Base-by-base conservation (phyloP, 2,888 invertebrate species). In the Drosophila barbarae region DNA sequence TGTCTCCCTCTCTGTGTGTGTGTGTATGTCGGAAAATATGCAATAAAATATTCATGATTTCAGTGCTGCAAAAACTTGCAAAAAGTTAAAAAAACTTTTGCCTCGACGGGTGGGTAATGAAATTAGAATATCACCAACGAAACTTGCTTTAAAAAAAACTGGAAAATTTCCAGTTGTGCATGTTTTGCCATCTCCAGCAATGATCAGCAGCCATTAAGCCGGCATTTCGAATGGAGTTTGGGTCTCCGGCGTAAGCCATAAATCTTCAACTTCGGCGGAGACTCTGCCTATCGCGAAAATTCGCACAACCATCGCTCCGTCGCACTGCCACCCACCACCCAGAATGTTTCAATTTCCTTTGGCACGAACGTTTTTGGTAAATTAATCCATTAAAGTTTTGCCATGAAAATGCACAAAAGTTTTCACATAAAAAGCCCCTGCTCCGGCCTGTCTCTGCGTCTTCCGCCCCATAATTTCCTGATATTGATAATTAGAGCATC, bases 351-450 rank as follows among this genome's bases (percentile, higher is more conserved):
- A 80, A 81, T 81, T 81, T 85, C 84, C 81, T 69, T 63, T 68
- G 46, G 56, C 65, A 75, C 72, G 75, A 82, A 79, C 77, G 68
- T 70, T 83, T 80, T 80, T 70, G 69, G 63, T 69, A 77, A 82
- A 82, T 84, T 81, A 85, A 81, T 84, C 84, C 84, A 85, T 85
- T 82, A 72, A 82, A 82, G 84, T 85, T 81, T 78, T 55, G 66
- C 76, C 77, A 72, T 77, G 71, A 76, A 63, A 82, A 69, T 73
- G 72, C 74, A 70, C 71, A 64, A 85, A 85, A 82, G 51, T 82
- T 82, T 85, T 84, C 85, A 66, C 82, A 82, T 82, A 82, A 82
- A 84, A 76, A 59, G 73, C 44, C 32, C 44, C 60, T 21, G 2
- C 44, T 15, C 54, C 21, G 12, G 35, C 34, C 41, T 32, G 15